Evolutionary conservation across 2,113 vertebrate genomes (phyloP), one percentile per base, ranked within the genome.

Genomic region (Bombycilla garrulus): DNA sequence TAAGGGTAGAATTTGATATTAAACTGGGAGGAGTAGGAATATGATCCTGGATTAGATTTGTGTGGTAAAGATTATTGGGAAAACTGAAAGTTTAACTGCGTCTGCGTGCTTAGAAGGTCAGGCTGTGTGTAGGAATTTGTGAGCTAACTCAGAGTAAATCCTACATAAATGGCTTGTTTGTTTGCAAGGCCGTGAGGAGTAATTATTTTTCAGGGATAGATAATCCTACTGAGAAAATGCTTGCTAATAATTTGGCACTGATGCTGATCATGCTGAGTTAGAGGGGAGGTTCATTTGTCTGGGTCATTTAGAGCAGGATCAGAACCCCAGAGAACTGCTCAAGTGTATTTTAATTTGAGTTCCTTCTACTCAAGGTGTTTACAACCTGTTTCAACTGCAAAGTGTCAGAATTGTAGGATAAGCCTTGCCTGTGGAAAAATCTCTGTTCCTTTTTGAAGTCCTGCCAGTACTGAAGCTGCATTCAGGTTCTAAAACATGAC

Each of bases 151-250:
- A 8, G 25, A 66, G 67, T 87, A 95, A 93, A 81, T 93, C 84
- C 81, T 61, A 4, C 64, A 58, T 36, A 90, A 91, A 90, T 77
- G 53, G 53, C 74, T 91, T 17, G 3, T 65, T 94, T 91, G 62
- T 86, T 97, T 93, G 82, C 14, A 12, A 56, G 66, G 51, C 85
- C 3, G 0, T 16, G 51, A 93, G 86, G 79, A 94, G 67, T 53
- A 73, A 95, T 94, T 90, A 87, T 86, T 95, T 94, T 83, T 51
- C 85, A 66, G 56, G 77, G 60, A 28, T 35, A 81, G 70, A 57
- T 94, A 93, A 90, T 92, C 71, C 92, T 92, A 29, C 74, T 71
- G 93, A 93, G 94, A 82, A 90, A 93, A 85, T 73, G 56, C 58
- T 56, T 70, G 88, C 86, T 90, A 93, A 90, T 88, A 83, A 80